Evolutionary conservation across 92 coral and sea anemone genomes (phyloP).

Genomic region (Blastomussa wellsi): DNA sequence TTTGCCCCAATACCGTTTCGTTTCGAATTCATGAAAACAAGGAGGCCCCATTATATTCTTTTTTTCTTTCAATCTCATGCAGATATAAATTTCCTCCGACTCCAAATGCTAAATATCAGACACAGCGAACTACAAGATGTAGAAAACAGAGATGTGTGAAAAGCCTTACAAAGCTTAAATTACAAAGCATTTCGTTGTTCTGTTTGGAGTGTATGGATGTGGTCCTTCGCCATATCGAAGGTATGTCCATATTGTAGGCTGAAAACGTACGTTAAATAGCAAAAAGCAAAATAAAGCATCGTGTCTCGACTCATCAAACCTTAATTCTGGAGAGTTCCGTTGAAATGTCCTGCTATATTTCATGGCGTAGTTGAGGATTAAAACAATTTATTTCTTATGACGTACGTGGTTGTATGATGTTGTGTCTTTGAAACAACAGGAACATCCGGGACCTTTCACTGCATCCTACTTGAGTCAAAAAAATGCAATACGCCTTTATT

Average conservation of each 20-base stretch:
- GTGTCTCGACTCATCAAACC: background rate
- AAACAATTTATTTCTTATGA: background rate
- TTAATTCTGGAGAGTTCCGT: background rate
- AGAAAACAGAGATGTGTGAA: background rate
- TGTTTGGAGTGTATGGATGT: too few species aligned
- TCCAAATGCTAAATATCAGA: background rate
- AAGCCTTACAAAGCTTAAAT: background rate
- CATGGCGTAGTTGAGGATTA: background rate
- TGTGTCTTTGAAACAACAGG: background rate
- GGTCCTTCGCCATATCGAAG: background rate
- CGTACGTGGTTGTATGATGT: background rate
- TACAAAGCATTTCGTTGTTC: too few species aligned
- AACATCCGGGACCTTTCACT: constrained; percentile 25
- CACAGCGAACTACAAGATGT: too few species aligned
- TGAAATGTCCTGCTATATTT: background rate
- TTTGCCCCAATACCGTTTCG: background rate
- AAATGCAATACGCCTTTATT: background rate
- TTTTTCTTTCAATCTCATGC: background rate
- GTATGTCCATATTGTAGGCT: background rate
- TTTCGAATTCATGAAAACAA: background rate
- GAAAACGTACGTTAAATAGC: background rate
- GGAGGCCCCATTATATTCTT: background rate
- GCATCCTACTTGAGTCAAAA: background rate
- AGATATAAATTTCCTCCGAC: background rate
- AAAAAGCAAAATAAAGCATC: background rate